phyloP scores from a whole-genome alignment of 2,113 vertebrate species.

The Tylochromis polylepis region DNA sequence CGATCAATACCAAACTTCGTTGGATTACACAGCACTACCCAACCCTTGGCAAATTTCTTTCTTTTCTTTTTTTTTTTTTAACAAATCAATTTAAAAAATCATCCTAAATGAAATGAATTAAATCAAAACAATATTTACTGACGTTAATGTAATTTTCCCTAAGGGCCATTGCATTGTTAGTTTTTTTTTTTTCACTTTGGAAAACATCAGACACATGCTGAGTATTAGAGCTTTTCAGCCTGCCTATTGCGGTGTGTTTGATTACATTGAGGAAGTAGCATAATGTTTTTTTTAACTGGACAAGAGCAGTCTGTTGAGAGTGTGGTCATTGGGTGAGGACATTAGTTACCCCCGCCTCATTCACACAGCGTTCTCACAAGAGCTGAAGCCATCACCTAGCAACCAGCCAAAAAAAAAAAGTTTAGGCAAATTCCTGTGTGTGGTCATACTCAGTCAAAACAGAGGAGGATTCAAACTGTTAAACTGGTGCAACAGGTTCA shows the following conservation, averaged over 20 bases:
- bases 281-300: conserved; percentile 60
- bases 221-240: conserved; percentile 41
- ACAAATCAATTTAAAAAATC: background rate
- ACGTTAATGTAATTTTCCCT: background rate
- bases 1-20: background rate
- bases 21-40: background rate
- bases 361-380: conserved; percentile 70
- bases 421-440: conserved; percentile 55
- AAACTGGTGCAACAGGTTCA: background rate
- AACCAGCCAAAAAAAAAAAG: conserved; percentile 47
- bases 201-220: conserved; percentile 46
- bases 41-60: background rate
- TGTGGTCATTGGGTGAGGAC: conserved; percentile 80
- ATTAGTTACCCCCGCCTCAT: conserved; percentile 68
- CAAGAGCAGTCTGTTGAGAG: conserved; percentile 78
- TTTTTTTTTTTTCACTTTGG: background rate
- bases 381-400: conserved; percentile 71
- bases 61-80: too few relatives aligned
- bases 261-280: conserved; percentile 50
- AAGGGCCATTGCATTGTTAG: background rate
- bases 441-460: conserved; percentile 31
- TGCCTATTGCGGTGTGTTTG: conserved; percentile 32
- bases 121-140: background rate
- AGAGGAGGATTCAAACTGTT: conserved; percentile 20
- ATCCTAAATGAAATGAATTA: background rate